A percentile compares a stretch with the other conserved stretches of the same genome.
Evolutionary conservation across 2,888 invertebrate species (phyloP).

Genomic region (Apodemia hepburni): DNA sequence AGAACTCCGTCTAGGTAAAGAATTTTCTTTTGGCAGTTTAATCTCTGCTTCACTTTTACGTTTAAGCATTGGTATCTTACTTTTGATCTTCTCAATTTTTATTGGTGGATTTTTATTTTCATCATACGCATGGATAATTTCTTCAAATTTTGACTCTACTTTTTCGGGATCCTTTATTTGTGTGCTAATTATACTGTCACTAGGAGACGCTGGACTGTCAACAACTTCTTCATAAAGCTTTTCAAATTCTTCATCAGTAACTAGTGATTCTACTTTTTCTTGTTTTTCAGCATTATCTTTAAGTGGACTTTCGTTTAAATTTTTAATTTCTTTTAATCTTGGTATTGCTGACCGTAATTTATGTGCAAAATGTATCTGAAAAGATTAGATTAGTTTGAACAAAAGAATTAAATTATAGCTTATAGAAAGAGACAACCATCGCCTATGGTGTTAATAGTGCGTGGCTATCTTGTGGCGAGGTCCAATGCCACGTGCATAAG

Average conservation of each 20-base stretch:
- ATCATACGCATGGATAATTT: slow-evolving; percentile 64
- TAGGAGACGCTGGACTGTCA: slow-evolving; percentile 30
- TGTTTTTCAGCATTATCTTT: slow-evolving; percentile 21
- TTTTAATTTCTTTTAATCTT: slow-evolving; percentile 36
- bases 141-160: slow-evolving; percentile 60
- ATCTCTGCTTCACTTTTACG: slow-evolving; percentile 50
- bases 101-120: slow-evolving; percentile 43
- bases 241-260: slow-evolving; percentile 60
- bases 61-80: slow-evolving; percentile 55
- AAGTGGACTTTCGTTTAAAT: slow-evolving; percentile 21
- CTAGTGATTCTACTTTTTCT: slow-evolving; percentile 22
- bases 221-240: slow-evolving; percentile 61
- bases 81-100: slow-evolving; percentile 41
- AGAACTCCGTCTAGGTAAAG: slow-evolving; percentile 23
- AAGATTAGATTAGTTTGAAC: background rate
- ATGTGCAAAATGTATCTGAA: slow-evolving; percentile 1
- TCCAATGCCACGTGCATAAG: too few species aligned
- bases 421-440: too few species aligned
- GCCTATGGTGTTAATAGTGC: too few species aligned
- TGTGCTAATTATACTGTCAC: slow-evolving; percentile 26
- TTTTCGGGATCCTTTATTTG: slow-evolving; percentile 49
- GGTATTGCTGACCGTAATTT: slow-evolving; percentile 40
- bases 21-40: slow-evolving; percentile 29
- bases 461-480: too few species aligned
- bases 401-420: background rate